Evolutionary conservation across 2,113 vertebrate genomes (phyloP).

Genomic region (Chitala chitala): DNA sequence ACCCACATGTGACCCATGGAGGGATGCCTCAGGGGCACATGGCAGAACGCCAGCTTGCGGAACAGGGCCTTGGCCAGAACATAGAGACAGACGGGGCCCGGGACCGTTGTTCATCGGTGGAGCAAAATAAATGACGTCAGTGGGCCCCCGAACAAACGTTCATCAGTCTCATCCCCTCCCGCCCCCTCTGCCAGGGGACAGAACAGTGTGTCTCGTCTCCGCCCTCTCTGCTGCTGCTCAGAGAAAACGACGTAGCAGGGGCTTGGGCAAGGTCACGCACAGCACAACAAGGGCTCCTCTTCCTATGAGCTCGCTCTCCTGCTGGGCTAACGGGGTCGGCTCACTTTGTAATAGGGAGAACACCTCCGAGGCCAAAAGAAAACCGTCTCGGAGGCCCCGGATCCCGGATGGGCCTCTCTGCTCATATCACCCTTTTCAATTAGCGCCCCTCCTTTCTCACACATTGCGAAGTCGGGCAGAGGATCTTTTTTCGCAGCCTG

Average conservation of each 20-base stretch:
- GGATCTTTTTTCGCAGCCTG: constrained; percentile 3
- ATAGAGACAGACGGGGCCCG: constrained; percentile 2
- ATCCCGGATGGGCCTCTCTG: neutral
- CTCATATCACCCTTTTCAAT: constrained; percentile 10
- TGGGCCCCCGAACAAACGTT: constrained; percentile 23
- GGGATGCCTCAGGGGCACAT: neutral
- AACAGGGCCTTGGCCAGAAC: constrained; percentile 2
- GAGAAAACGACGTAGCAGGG: neutral
- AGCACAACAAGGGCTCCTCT: neutral
- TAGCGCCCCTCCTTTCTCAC: constrained; percentile 6
- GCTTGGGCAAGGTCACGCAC: neutral
- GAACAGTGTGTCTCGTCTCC: neutral
- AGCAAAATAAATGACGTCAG: constrained; percentile 30
- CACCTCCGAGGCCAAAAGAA: neutral
- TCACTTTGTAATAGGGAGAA: neutral
- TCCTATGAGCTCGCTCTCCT: neutral
- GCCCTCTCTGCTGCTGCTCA: neutral
- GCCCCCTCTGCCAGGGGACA: constrained; percentile 2
- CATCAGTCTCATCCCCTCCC: constrained; percentile 9
- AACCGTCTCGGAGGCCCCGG: neutral
- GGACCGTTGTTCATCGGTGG: neutral
- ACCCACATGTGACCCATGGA: neutral
- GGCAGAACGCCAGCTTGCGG: constrained; percentile 1
- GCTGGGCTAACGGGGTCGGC: neutral
- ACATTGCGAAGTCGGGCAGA: constrained; percentile 8